phyloP scores from a whole-genome alignment of 64 coral and sea anemone species.

The Montipora foliosa region DNA sequence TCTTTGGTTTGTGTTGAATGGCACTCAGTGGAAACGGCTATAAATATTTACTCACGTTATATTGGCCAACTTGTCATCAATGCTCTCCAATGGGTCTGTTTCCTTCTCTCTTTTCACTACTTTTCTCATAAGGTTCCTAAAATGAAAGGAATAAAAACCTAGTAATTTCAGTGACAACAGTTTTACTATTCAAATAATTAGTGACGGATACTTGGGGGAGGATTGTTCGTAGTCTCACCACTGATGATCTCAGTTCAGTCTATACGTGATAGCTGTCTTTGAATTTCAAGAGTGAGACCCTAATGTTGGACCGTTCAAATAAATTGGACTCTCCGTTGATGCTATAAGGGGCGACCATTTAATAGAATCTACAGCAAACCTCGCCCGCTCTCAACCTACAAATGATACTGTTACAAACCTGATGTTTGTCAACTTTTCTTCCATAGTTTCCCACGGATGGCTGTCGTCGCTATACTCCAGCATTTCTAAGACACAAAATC shows the following conservation, averaged over 20 bases:
- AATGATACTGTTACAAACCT: not conserved
- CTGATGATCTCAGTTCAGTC: no score
- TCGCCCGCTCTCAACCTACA: no score
- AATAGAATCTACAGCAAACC: not conserved
- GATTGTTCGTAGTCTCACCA: no score
- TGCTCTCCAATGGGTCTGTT: not conserved
- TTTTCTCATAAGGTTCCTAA: slow-evolving; percentile 28
- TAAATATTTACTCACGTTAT: not conserved
- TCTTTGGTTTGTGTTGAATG: no score
- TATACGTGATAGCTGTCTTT: no score
- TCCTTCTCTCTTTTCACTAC: slow-evolving; percentile 33
- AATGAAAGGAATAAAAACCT: not conserved
- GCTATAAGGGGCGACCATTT: not conserved
- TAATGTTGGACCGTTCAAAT: no score
- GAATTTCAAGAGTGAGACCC: no score
- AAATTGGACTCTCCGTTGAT: no score
- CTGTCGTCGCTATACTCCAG: slow-evolving; percentile 87
- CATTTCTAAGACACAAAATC: slow-evolving; percentile 61
- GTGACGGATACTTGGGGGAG: no score
- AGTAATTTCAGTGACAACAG: not conserved
- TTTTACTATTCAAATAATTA: not conserved
- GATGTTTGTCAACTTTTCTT: slow-evolving; percentile 73
- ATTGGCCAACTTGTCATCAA: slow-evolving; percentile 3
- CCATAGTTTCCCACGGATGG: slow-evolving; percentile 88
- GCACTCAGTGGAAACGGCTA: no score